Conservation (phyloP, 2,113 vertebrate species). For the Australoheros scitulus region DNA sequence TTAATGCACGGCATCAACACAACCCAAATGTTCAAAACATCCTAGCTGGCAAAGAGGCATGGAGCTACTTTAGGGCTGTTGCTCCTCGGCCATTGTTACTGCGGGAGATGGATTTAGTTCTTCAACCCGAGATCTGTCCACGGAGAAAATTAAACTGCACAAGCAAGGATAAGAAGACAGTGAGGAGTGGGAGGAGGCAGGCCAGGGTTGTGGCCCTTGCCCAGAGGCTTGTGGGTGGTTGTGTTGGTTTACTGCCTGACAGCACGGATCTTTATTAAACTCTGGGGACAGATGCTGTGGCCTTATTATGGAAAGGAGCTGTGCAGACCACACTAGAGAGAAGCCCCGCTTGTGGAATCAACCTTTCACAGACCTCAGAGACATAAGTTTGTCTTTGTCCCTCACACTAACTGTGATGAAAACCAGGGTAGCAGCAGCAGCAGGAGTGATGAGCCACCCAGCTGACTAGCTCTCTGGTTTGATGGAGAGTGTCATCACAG, state of each 20-base stretch:
- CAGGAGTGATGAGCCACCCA: slow-evolving; percentile 19
- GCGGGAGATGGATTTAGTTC: slow-evolving; percentile 54
- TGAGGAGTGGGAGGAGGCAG: slow-evolving; percentile 48
- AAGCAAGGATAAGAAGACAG: slow-evolving; percentile 23
- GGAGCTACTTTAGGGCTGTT: slow-evolving; percentile 32
- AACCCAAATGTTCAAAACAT: slow-evolving; percentile 53
- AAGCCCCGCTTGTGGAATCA: slow-evolving; percentile 63
- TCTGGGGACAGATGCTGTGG: slow-evolving; percentile 78
- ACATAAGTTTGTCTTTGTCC: slow-evolving; percentile 67
- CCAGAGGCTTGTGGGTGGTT: slow-evolving; percentile 73
- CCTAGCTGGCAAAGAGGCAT: slow-evolving; percentile 8
- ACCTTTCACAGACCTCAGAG: slow-evolving; percentile 49
- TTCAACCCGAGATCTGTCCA: slow-evolving; percentile 7
- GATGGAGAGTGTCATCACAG: slow-evolving; percentile 73
- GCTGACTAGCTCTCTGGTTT: slow-evolving; percentile 53
- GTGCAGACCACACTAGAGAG: slow-evolving; percentile 43
- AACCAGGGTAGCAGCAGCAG: slow-evolving; percentile 58
- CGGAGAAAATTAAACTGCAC: slow-evolving; percentile 16
- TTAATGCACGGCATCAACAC: slow-evolving; percentile 23
- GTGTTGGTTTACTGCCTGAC: slow-evolving; percentile 80
- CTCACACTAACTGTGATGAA: slow-evolving; percentile 74
- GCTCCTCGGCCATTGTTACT: slow-evolving; percentile 54
- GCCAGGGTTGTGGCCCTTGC: slow-evolving; percentile 68
- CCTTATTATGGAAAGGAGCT: slow-evolving; percentile 78
- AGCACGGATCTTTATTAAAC: slow-evolving; percentile 80